Conservation (phyloP, 2,888 invertebrate species). For the Drosophila setosimentum region DNA sequence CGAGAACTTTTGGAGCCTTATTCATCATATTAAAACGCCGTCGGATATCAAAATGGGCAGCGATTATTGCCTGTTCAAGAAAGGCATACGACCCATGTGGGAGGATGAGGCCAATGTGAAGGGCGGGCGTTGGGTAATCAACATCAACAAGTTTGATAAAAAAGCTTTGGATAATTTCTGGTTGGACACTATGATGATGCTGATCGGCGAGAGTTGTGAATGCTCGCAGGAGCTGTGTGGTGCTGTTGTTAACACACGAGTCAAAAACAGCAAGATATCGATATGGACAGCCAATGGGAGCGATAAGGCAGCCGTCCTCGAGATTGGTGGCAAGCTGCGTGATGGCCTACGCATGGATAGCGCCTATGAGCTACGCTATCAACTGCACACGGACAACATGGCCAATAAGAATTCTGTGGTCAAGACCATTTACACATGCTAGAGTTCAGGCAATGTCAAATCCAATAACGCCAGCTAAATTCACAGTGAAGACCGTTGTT, state of each 20-base stretch:
- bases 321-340: constrained; percentile 95
- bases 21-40: constrained; percentile 93
- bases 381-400: constrained; percentile 93
- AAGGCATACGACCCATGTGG: constrained; percentile 93
- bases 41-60: constrained; percentile 91
- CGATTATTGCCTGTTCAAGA: constrained; percentile 92
- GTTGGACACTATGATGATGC: constrained; percentile 91
- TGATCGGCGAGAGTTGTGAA: constrained; percentile 98
- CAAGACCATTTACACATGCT: constrained; percentile 86
- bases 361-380: constrained; percentile 87
- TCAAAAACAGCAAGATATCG: constrained; percentile 95
- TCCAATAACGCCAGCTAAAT: constrained; percentile 17
- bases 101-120: constrained; percentile 92
- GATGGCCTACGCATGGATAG: constrained; percentile 90
- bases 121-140: constrained; percentile 93
- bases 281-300: constrained; percentile 95
- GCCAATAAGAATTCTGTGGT: constrained; percentile 92
- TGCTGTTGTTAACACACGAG: constrained; percentile 96
- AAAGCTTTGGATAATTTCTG: constrained; percentile 91
- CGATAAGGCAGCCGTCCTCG: constrained; percentile 90
- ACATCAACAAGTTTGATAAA: constrained; percentile 89
- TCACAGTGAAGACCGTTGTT: constrained; percentile 26
- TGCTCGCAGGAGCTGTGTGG: constrained; percentile 96
- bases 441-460: too few relatives aligned
- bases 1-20: constrained; percentile 98